Evolutionary conservation across 2,797 vertebrate species (phyloP).

Genomic region (Sebastes alutus): DNA sequence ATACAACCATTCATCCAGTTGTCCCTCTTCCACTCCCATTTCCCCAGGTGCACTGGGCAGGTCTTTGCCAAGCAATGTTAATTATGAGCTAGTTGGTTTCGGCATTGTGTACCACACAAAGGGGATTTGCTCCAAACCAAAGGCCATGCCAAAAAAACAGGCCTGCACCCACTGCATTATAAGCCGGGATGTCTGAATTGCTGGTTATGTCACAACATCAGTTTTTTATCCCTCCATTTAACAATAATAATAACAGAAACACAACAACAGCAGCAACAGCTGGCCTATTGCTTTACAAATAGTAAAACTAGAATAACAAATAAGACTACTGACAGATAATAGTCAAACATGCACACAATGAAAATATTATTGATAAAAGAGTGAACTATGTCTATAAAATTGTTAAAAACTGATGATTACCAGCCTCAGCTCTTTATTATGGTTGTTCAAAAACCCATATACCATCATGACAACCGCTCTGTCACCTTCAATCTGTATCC

Average conservation of each 20-base stretch:
- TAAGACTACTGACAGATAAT: not conserved
- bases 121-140: slow-evolving; percentile 38
- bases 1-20: slow-evolving; percentile 14
- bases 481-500: not conserved
- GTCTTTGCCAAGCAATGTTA: slow-evolving; percentile 51
- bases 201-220: slow-evolving; percentile 30
- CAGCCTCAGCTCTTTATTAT: not conserved
- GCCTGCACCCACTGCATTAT: slow-evolving; percentile 15
- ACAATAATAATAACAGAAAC: slow-evolving; percentile 19
- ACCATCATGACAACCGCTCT: not conserved
- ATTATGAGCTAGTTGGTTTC: slow-evolving; percentile 64
- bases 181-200: slow-evolving; percentile 30
- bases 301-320: not conserved
- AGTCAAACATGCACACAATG: not conserved
- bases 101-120: slow-evolving; percentile 65
- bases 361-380: not conserved
- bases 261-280: slow-evolving; percentile 15
- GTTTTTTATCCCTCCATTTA: slow-evolving; percentile 19
- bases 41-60: slow-evolving; percentile 52
- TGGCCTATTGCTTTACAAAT: not conserved
- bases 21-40: slow-evolving; percentile 30
- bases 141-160: slow-evolving; percentile 33
- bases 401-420: not conserved
- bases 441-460: not conserved
- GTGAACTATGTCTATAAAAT: not conserved